phyloP scores from a whole-genome alignment of 2,888 invertebrate genomes.

The Drosophila mulleri region DNA sequence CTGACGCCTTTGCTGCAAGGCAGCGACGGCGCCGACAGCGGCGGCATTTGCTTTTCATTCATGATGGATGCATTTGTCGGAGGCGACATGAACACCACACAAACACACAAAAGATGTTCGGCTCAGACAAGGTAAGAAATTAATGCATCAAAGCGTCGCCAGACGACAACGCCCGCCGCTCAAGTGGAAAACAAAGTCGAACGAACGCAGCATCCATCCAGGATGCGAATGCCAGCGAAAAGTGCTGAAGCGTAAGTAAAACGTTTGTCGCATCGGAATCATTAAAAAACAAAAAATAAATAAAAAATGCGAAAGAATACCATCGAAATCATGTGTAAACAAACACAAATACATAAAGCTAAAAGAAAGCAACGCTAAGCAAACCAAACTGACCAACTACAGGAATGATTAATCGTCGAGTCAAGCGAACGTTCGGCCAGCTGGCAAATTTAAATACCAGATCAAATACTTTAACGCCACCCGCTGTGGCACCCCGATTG shows the following conservation, averaged over 20 bases:
- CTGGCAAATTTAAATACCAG: slow-evolving; percentile 42
- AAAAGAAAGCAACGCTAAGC: neutral
- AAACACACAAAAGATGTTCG: slow-evolving; percentile 13
- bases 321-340: slow-evolving; percentile 32
- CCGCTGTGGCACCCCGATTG: slow-evolving; percentile 11
- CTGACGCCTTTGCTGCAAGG: slow-evolving; percentile 70
- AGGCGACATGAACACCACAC: slow-evolving; percentile 18
- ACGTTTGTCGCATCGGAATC: slow-evolving; percentile 49
- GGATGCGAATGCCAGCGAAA: slow-evolving; percentile 24
- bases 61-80: slow-evolving; percentile 70
- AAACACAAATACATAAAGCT: slow-evolving; percentile 18
- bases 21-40: slow-evolving; percentile 13
- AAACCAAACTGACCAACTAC: slow-evolving; percentile 48
- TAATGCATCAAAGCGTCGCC: slow-evolving; percentile 77
- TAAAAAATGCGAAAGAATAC: neutral
- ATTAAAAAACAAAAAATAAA: slow-evolving; percentile 39
- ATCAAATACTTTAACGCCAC: slow-evolving; percentile 15
- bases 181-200: slow-evolving; percentile 63
- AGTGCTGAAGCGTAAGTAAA: slow-evolving; percentile 64
- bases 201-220: slow-evolving; percentile 8
- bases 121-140: slow-evolving; percentile 62
- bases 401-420: slow-evolving; percentile 48
- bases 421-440: slow-evolving; percentile 11
- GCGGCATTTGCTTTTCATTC: slow-evolving; percentile 61
- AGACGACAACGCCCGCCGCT: slow-evolving; percentile 57